phyloP scores from a whole-genome alignment of 2,797 vertebrate species.

The Falco columbarius region DNA sequence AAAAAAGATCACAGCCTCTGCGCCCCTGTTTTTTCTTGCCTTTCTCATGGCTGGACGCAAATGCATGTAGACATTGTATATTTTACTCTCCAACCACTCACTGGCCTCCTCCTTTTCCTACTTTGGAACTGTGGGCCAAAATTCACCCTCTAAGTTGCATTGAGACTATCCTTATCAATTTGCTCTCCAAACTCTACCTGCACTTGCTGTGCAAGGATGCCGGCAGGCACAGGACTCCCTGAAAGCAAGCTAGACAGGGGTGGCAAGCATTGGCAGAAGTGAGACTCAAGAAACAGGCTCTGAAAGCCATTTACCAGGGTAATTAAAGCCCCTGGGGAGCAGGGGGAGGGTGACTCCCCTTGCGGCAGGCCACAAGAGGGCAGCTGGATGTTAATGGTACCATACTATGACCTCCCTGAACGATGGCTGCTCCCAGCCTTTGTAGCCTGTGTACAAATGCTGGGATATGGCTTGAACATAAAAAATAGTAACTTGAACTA shows the following conservation, averaged over 20 bases:
- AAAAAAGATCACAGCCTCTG: background rate
- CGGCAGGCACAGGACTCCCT: background rate
- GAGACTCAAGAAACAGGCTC: conserved; percentile 63
- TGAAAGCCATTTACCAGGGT: conserved; percentile 63
- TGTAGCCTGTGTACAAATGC: background rate
- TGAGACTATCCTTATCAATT: background rate
- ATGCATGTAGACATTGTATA: background rate
- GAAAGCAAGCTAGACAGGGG: background rate
- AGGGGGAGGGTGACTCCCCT: conserved; percentile 51
- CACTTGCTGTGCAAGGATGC: background rate
- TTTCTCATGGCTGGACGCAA: background rate
- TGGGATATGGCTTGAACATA: background rate
- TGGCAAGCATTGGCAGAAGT: conserved; percentile 43
- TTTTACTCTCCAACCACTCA: background rate
- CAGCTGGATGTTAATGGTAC: background rate
- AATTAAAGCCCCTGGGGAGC: conserved; percentile 65
- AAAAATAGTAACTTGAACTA: background rate
- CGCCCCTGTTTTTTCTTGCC: background rate
- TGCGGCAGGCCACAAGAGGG: conserved; percentile 59
- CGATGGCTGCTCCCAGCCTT: background rate
- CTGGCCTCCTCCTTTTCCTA: background rate
- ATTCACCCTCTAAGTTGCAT: background rate
- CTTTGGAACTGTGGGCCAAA: background rate
- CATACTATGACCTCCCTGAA: background rate
- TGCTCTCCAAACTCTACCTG: background rate